A percentile compares a stretch with the other conserved stretches of the same genome.
phyloP scores from a whole-genome alignment of 2,113 vertebrate genomes.

The Gallinago jamesoni region DNA sequence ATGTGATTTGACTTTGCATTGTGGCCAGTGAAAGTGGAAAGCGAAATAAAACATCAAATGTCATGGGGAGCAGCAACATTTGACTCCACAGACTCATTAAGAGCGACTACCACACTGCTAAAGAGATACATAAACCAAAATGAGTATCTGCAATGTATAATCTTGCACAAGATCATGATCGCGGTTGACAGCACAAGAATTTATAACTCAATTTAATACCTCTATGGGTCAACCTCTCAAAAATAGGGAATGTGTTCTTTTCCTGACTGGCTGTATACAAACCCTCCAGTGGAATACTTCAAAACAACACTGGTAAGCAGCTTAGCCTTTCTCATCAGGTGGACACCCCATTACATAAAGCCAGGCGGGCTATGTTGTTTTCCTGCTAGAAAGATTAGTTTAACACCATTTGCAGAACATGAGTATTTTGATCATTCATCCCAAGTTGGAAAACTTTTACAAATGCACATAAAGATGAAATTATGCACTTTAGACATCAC shows the following conservation, averaged over 20 bases:
- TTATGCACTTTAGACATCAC: background rate
- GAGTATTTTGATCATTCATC: background rate
- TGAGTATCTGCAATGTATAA: background rate
- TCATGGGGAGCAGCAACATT: fast-evolving
- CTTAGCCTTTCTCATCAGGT: background rate
- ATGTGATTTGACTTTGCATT: fast-evolving
- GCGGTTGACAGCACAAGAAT: fast-evolving
- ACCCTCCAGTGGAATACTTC: background rate
- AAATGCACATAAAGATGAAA: background rate
- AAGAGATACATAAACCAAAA: background rate
- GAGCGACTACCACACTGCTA: background rate
- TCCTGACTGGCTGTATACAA: background rate
- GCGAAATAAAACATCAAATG: background rate
- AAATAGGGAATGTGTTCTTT: background rate
- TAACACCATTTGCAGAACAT: background rate
- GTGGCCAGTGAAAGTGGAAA: background rate
- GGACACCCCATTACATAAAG: background rate
- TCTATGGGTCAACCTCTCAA: background rate
- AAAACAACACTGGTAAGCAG: background rate
- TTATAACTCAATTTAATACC: background rate
- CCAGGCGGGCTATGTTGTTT: background rate
- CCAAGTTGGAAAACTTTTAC: background rate
- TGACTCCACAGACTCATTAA: background rate
- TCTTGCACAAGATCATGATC: background rate
- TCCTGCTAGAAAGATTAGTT: background rate